Evolutionary conservation across 1,140 invertebrate species (phyloP).

Genomic region (Manduca sexta): DNA sequence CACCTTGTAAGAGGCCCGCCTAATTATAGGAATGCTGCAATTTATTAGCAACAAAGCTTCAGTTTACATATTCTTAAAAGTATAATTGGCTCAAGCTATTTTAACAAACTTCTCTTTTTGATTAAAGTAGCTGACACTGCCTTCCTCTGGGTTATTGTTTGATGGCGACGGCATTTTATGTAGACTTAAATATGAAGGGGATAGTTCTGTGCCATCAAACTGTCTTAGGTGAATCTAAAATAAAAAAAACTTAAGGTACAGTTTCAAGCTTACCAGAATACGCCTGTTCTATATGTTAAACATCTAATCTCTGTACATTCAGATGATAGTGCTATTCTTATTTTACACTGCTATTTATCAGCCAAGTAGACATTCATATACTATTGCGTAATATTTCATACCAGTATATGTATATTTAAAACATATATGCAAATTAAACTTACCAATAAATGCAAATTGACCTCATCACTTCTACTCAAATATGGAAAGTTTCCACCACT

Average conservation of each 20-base stretch:
- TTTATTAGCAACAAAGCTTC: too few species aligned
- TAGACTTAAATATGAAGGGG: constrained; percentile 55
- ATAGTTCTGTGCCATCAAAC: constrained; percentile 49
- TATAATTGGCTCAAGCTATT: constrained; percentile 27
- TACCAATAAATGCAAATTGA: constrained; percentile 93
- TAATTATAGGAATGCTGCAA: too few species aligned
- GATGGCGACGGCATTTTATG: constrained; percentile 37
- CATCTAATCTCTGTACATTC: too few species aligned
- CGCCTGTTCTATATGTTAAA: too few species aligned
- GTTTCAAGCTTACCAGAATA: too few species aligned
- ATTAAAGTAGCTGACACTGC: constrained; percentile 57
- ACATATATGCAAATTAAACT: constrained; percentile 18
- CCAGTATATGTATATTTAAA: neutral
- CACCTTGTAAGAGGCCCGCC: too few species aligned
- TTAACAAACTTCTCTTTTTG: constrained; percentile 56
- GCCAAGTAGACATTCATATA: too few species aligned
- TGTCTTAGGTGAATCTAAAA: constrained; percentile 62
- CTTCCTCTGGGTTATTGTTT: constrained; percentile 40
- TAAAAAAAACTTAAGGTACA: neutral
- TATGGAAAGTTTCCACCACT: constrained; percentile 95
- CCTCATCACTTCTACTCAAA: constrained; percentile 90
- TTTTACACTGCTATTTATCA: too few species aligned
- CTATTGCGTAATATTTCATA: too few species aligned
- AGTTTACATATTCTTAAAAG: too few species aligned
- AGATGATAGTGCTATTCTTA: too few species aligned